These are phyloP conservation scores for Taurulus bubalis DNA, from an alignment of 2,113 vertebrate genomes.

Conservation along the genomic window DNA sequence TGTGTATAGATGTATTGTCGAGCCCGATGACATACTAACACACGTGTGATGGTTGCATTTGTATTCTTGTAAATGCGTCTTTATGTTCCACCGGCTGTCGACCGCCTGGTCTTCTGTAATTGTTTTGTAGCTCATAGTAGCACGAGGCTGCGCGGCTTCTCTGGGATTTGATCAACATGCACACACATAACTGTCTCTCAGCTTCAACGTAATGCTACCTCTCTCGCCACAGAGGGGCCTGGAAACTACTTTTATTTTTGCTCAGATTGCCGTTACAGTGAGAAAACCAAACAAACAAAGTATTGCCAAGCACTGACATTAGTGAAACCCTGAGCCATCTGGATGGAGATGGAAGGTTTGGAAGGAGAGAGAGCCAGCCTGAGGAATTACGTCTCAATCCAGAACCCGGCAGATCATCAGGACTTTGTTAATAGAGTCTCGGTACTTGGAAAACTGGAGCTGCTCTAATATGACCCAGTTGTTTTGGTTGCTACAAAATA, in stretches of 20 bases:
- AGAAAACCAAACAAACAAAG: constrained; percentile 71
- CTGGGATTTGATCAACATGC: constrained; percentile 29
- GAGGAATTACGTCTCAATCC: constrained; percentile 72
- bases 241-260: constrained; percentile 65
- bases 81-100: neutral
- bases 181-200: neutral
- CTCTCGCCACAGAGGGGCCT: constrained; percentile 58
- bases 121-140: neutral
- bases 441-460: constrained; percentile 66
- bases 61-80: neutral
- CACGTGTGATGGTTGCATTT: constrained; percentile 2
- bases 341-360: constrained; percentile 65
- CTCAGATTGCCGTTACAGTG: constrained; percentile 58
- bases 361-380: constrained; percentile 49
- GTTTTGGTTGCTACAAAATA: constrained; percentile 72
- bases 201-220: constrained; percentile 47
- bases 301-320: constrained; percentile 66
- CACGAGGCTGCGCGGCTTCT: neutral
- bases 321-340: constrained; percentile 73
- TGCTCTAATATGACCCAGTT: constrained; percentile 76
- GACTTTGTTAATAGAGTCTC: constrained; percentile 68
- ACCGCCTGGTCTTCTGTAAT: constrained; percentile 1
- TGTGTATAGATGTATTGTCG: no score
- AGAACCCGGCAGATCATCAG: constrained; percentile 69
- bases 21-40: neutral